Conservation (phyloP, 2,113 vertebrate species). For the Scopus umbretta region DNA sequence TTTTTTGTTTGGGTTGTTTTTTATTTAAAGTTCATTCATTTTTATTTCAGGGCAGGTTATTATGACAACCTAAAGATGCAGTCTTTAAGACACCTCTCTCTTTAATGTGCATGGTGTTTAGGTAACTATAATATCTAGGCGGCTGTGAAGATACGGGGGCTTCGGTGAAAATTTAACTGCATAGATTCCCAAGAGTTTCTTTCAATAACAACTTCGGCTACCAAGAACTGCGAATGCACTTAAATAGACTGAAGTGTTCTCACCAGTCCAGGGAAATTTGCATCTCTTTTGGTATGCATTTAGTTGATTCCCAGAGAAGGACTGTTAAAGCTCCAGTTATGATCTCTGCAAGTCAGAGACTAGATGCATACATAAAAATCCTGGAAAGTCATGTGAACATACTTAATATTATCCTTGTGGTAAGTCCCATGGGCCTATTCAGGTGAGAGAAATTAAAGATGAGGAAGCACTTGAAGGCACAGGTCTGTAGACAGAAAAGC, state of each 20-base stretch:
- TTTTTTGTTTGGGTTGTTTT: background rate
- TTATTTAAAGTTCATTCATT: background rate
- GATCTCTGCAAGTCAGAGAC: background rate
- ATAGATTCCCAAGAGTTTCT: background rate
- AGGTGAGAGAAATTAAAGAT: conserved; percentile 7
- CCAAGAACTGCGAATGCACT: background rate
- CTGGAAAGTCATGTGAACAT: background rate
- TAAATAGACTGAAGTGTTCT: background rate
- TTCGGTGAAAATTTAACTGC: background rate
- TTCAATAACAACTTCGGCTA: background rate
- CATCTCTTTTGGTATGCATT: background rate
- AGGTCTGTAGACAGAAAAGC: background rate
- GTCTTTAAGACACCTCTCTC: background rate
- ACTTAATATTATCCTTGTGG: background rate
- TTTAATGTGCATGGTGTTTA: background rate
- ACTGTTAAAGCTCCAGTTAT: background rate
- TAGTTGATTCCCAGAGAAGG: background rate
- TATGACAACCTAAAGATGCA: background rate
- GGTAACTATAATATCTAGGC: background rate
- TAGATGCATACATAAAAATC: background rate
- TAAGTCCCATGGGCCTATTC: background rate
- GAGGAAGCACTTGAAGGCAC: background rate
- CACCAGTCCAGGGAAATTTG: background rate
- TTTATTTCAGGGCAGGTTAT: background rate
- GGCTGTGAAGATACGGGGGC: background rate